phyloP scores from a whole-genome alignment of 2,888 invertebrate genomes.

The Bedellia somnulentella region DNA sequence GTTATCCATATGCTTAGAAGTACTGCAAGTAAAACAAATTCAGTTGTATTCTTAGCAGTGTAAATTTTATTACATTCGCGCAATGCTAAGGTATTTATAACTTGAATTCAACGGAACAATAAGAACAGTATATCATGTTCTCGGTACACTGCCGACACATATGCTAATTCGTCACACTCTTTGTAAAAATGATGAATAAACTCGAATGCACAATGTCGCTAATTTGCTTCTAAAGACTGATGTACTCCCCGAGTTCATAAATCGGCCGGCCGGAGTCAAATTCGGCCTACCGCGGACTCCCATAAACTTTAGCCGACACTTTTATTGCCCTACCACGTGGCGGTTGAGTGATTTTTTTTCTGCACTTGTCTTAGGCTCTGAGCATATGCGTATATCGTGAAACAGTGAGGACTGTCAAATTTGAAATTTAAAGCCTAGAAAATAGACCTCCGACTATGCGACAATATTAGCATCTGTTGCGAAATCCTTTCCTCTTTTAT shows the following conservation, averaged over 20 bases:
- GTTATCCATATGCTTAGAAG: no score
- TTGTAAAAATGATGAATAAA: no score
- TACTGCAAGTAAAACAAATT: no score
- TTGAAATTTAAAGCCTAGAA: constrained; percentile 53
- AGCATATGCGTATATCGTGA: constrained; percentile 27
- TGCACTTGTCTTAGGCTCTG: constrained; percentile 47
- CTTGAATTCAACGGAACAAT: no score
- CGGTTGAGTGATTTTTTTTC: constrained; percentile 44
- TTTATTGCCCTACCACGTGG: constrained; percentile 59
- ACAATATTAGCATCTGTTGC: not conserved
- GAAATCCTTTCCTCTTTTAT: no score
- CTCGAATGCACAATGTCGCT: constrained; percentile 54
- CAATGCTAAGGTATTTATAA: no score
- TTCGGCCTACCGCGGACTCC: constrained; percentile 51
- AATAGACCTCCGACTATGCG: constrained; percentile 23
- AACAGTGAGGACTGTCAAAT: constrained; percentile 31
- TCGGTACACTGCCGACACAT: no score
- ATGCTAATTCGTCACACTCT: no score
- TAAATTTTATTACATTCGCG: no score
- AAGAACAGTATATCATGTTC: no score
- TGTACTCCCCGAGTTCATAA: constrained; percentile 49
- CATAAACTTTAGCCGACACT: constrained; percentile 57
- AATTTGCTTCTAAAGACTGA: constrained; percentile 59
- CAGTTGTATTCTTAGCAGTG: no score
- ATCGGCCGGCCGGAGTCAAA: constrained; percentile 41